These are phyloP conservation scores for Enteromius unitaeniatus DNA, from an alignment of 2,797 vertebrate species.

Conservation along the genomic window DNA sequence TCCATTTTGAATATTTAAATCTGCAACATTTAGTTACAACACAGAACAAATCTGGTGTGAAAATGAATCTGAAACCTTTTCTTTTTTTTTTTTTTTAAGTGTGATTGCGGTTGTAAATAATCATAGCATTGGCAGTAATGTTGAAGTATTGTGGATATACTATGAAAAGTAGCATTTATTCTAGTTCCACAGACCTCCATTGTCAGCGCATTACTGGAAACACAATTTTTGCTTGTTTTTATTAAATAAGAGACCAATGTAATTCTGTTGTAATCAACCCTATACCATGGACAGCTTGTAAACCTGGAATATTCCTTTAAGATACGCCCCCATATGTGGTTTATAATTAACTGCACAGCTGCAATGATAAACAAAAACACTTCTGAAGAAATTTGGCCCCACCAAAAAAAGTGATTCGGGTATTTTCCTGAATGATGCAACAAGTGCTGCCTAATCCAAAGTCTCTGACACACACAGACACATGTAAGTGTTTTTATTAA, in stretches of 20 bases:
- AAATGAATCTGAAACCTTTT: not conserved
- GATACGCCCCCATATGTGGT: not conserved
- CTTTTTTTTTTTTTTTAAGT: too few species aligned
- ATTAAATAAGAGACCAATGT: not conserved
- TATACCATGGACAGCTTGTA: not conserved
- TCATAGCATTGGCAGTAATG: not conserved
- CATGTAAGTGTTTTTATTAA: not conserved
- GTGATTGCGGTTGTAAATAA: not conserved
- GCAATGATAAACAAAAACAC: not conserved
- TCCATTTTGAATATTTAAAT: not conserved
- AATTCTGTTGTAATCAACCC: not conserved
- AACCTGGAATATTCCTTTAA: not conserved
- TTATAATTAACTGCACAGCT: not conserved
- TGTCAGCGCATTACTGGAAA: not conserved
- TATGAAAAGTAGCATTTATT: not conserved
- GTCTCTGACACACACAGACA: not conserved
- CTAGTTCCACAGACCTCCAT: not conserved
- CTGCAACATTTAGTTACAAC: not conserved
- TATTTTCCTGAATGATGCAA: conserved; percentile 2
- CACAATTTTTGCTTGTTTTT: not conserved
- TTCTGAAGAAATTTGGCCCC: not conserved
- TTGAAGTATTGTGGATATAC: not conserved
- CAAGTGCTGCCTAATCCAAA: not conserved
- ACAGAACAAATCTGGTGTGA: not conserved
- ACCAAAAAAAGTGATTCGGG: not conserved